These are phyloP conservation scores for Esperia sulphurella DNA, from an alignment of 2,888 invertebrate species.

Conservation along the genomic window DNA sequence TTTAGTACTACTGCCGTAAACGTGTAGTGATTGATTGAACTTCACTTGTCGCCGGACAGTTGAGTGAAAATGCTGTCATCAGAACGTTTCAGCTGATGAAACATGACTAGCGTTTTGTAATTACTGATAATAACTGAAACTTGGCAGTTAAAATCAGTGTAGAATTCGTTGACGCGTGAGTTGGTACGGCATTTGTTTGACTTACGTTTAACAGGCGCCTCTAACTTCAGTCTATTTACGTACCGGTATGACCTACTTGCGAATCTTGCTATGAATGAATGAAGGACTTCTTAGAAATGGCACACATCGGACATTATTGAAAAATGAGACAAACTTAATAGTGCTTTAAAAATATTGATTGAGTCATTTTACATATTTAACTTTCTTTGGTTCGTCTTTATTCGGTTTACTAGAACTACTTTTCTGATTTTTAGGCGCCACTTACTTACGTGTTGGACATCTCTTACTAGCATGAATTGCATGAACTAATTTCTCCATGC, in stretches of 20 bases:
- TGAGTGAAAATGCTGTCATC: conserved; percentile 5
- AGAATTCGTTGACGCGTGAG: conserved; percentile 4
- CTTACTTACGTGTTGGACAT: no score
- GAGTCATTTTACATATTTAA: background rate
- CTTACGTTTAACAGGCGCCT: conserved; percentile 8
- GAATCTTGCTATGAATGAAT: conserved; percentile 18
- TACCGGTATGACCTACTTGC: conserved; percentile 14
- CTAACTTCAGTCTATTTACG: conserved; percentile 12
- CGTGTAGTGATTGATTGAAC: background rate
- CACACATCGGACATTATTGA: conserved; percentile 22
- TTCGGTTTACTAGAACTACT: no score
- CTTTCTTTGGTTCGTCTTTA: background rate
- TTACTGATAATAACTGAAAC: conserved; percentile 2
- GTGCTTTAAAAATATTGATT: background rate
- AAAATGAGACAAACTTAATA: conserved; percentile 4
- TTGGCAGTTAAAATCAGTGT: conserved; percentile 6
- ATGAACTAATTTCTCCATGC: no score
- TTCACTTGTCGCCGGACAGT: background rate
- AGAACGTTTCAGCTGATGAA: conserved; percentile 1
- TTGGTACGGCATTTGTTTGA: conserved; percentile 9
- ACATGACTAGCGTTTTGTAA: conserved; percentile 2
- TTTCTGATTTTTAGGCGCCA: no score
- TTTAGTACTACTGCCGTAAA: background rate
- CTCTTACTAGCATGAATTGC: no score
- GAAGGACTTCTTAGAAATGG: conserved; percentile 19